Base-by-base conservation (phyloP, 2,888 invertebrate species). In the Limenitis camilla region DNA sequence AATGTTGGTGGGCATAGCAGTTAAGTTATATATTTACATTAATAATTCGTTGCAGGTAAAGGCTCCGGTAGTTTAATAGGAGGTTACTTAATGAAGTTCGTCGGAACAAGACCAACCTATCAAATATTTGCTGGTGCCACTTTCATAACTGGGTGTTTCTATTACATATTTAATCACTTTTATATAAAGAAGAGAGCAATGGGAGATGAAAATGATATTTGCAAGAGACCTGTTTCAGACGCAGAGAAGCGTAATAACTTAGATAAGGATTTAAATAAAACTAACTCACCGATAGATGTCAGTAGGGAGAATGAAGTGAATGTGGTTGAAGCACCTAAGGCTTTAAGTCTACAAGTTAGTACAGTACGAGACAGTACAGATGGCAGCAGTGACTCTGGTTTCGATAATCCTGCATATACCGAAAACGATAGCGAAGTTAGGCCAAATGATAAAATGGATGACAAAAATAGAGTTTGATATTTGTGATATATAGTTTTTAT, bases 61-160 rank as follows among this genome's bases (percentile, higher is more conserved):
- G 93, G 93, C 33, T 82, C 92, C 5, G 94, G 94, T 40, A 93
- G 93, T 72, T 77, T 94, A 51, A 89, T 92, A 47, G 94, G 94
- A 9, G 94, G 94, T 8, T 93, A 92, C 70, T 74, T 93, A 49
- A 93, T 93, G 88, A 92, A 92, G 69, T 89, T 87, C 58, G 89
- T 92, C 61, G 94, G 94, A 6, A 92, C 93, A 5, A 84, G 94
- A 49, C 88, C 90, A 0, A 94, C 94, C 0, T 93, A 93, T 69
- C 91, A 91, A 70, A 89, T 93, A 60, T 93, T 94, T 68, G 81
- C 93, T 0, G 86, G 88, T 1, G 85, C 90, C 1, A 90, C 91
- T 0, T 79, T 91, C 19, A 67, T 92, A 27, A 91, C 91, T 5
- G 93, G 93, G 33, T 77, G 92, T 60, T 75, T 91, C 43, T 94